Base-by-base conservation (phyloP, 2,113 vertebrate species). In the Procavia capensis region DNA sequence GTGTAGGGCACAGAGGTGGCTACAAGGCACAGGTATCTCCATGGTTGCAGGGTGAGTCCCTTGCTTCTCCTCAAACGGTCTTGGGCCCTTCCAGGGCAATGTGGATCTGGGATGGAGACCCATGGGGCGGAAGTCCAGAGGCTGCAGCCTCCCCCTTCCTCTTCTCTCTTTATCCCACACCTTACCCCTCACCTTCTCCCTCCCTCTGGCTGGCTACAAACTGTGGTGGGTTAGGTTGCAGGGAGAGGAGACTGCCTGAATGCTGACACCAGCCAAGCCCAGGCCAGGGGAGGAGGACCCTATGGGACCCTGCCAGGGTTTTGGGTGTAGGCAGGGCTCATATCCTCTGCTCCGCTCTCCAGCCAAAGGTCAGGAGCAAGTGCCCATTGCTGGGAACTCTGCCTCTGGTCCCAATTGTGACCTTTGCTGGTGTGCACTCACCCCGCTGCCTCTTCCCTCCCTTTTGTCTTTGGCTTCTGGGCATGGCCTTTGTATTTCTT, bases 1-100 rank as follows among this genome's bases (percentile, higher is more conserved):
- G 11, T n/a, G 36, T 41, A 8, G 27, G 1, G 2, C 82, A 45
- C 47, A 0, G 20, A 0, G 45, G 59, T 8, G 68, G 45, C 86
- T 72, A 4, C 43, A 39, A 61, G 78, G 19, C 59, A 43, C 36
- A 36, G 61, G 57, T 6, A 27, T 24, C n/a, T 59, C 25, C 36
- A 22, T 2, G 16, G 68, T 47, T 25, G 1, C 75, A 47, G 83
- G 5, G 10, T 0, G 16, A 45, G 57, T 13, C 57, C 4, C 39
- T 36, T 29, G 2, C 27, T 66, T 54, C 57, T 22, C 70, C 39
- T 22, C 61, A 13, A 16, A 43, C 43, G 83, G 19, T 6, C 47
- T 39, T 91, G 16, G 24, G 79, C 2, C 13, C 5, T 82, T 31
- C 19, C 9, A 70, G 39, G 31, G 61, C 29, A 39, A 78, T 7